A percentile compares a stretch with the other conserved stretches of the same genome.
Evolutionary conservation across 92 coral and sea anemone genomes (phyloP).

Genomic region (Blastomussa wellsi): DNA sequence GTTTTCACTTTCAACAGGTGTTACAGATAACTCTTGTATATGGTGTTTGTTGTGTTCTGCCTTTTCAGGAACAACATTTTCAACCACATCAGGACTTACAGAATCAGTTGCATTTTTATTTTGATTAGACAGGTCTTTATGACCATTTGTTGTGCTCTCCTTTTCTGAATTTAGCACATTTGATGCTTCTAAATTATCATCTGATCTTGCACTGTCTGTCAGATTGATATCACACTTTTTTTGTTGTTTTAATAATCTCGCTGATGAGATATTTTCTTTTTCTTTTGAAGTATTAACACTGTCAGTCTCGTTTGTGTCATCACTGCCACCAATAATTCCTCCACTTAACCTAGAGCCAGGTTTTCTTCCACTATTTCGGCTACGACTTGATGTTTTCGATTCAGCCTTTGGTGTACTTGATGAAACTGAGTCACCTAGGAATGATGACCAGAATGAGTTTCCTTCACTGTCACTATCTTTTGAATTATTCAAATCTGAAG

Average conservation of each 20-base stretch:
- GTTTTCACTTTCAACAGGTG: slow-evolving; percentile 2
- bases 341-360: slow-evolving; percentile 19
- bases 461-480: slow-evolving; percentile 49
- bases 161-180: neutral
- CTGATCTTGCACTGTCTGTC: neutral
- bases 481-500: slow-evolving; percentile 20
- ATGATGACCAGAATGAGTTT: slow-evolving; percentile 84
- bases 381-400: slow-evolving; percentile 29
- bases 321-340: neutral
- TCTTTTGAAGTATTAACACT: neutral
- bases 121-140: neutral
- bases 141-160: neutral
- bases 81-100: neutral
- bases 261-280: neutral
- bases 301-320: neutral
- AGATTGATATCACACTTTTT: neutral
- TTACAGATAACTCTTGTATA: neutral
- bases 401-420: neutral
- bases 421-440: slow-evolving; percentile 63
- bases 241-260: neutral
- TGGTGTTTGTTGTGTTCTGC: neutral
- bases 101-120: neutral
- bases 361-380: slow-evolving; percentile 31
- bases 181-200: neutral
- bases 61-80: neutral